Base-by-base conservation (phyloP, 2,888 invertebrate species). In the Philaethria dido region DNA sequence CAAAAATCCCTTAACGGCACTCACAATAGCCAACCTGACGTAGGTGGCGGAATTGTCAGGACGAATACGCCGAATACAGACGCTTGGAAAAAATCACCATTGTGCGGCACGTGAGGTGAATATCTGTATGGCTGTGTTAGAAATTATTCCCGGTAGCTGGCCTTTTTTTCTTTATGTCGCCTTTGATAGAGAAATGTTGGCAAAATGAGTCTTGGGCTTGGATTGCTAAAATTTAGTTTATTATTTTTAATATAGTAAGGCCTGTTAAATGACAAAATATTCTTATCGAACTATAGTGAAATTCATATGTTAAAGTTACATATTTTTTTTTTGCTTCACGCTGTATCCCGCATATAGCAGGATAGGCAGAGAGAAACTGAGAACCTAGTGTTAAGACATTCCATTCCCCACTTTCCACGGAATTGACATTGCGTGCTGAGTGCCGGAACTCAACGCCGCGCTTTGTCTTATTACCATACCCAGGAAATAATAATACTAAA, bases 31-130 rank as follows among this genome's bases (percentile, higher is more conserved):
- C 59, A 67, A 65, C 66, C 70, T 69, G 68, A 72, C 73, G 68
- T 79, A 79, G 78, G 77, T 78, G 79, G 74, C 79, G 48, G 73
- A 75, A 72, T 75, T 68, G 73, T 71, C 71, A 66, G 72, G 67
- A 67, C 60, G 50, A 52, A 52, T 52, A 76, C 73, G 77, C 77
- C 73, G 77, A 80, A 80, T 80, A 81, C 79, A 76, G 80, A 82
- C 79, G 73, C 70, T 74, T 74, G 78, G 29, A 81, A 85, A 86
- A 86, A 85, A 75, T 80, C 74, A 77, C 84, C 82, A 86, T 87
- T 88, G 87, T 87, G 78, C 81, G 79, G 75, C 84, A 86, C 86
- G 88, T 86, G 88, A 79, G 78, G 68, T 45, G 84, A 84, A 84
- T 86, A 78, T 74, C 80, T 82, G 83, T 72, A 71, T 76, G 80